phyloP scores from a whole-genome alignment of 2,113 vertebrate genomes.

The Copsychus sechellarum region DNA sequence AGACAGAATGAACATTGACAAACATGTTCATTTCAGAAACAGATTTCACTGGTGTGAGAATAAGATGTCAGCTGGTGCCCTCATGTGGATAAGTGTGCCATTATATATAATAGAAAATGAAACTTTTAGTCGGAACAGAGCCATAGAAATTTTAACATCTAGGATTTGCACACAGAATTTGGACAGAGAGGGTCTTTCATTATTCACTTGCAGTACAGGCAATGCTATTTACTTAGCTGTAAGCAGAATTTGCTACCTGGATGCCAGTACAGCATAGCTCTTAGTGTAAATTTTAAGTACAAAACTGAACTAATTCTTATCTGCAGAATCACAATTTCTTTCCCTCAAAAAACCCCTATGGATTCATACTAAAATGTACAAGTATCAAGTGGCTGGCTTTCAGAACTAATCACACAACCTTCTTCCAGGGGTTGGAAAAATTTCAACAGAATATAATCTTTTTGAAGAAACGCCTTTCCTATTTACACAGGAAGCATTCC shows the following conservation, averaged over 20 bases:
- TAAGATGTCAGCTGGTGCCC: slow-evolving; percentile 69
- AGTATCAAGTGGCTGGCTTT: not conserved
- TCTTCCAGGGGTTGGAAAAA: not conserved
- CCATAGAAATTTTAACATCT: not conserved
- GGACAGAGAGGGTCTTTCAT: not conserved
- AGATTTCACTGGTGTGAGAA: slow-evolving; percentile 4
- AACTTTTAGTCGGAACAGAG: not conserved
- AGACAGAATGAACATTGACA: not conserved
- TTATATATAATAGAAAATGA: not conserved
- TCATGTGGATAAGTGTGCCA: slow-evolving; percentile 68
- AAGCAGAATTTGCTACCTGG: not conserved
- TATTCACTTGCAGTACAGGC: not conserved
- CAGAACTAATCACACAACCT: not conserved
- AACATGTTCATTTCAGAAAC: not conserved
- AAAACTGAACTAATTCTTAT: not conserved
- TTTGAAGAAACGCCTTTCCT: not conserved
- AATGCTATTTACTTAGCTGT: not conserved
- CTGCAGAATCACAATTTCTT: not conserved
- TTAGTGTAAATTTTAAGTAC: not conserved
- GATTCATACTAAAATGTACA: not conserved
- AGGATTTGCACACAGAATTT: not conserved
- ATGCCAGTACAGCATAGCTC: not conserved
- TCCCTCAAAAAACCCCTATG: not conserved
- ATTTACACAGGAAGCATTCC: not conserved
- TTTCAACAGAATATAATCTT: not conserved